phyloP scores from a whole-genome alignment of 2,888 invertebrate genomes.

The Zygothrica quintamaculata region DNA sequence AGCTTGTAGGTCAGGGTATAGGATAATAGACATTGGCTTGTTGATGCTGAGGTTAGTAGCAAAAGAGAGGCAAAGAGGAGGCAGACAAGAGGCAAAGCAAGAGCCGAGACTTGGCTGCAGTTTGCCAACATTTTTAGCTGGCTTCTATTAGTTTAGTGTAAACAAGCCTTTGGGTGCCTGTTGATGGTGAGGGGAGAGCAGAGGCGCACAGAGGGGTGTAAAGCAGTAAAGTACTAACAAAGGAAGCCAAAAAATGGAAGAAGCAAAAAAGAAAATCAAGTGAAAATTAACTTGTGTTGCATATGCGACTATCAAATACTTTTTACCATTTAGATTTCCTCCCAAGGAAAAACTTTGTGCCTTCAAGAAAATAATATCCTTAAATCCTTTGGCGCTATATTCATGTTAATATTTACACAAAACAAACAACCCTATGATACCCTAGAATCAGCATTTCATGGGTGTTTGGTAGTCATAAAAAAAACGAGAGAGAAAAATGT shows the following conservation, averaged over 20 bases:
- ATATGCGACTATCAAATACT: not conserved
- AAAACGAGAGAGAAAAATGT: not conserved
- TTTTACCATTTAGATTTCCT: not conserved
- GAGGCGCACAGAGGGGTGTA: slow-evolving; percentile 3
- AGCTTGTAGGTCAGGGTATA: too few species aligned
- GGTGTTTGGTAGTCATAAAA: not conserved
- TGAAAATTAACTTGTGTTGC: too few species aligned
- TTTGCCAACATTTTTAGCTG: slow-evolving; percentile 69
- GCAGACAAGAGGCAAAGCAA: slow-evolving; percentile 1
- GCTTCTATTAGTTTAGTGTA: slow-evolving; percentile 75
- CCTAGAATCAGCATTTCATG: too few species aligned
- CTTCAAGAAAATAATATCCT: too few species aligned
- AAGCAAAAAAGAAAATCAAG: too few species aligned
- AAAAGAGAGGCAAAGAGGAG: not conserved
- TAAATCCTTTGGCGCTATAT: too few species aligned
- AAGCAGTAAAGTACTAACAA: slow-evolving; percentile 45
- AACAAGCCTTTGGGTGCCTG: too few species aligned
- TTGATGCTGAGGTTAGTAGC: not conserved
- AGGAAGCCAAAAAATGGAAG: slow-evolving; percentile 25
- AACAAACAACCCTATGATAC: too few species aligned
- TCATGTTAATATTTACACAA: too few species aligned
- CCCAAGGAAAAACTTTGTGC: too few species aligned
- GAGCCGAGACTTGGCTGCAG: slow-evolving; percentile 61
- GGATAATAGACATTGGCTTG: not conserved
- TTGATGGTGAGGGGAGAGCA: not conserved